Percentiles rank a stretch among this genome's conserved stretches.
phyloP scores from a whole-genome alignment of 2,888 invertebrate genomes.

The Lacanobia oleracea region DNA sequence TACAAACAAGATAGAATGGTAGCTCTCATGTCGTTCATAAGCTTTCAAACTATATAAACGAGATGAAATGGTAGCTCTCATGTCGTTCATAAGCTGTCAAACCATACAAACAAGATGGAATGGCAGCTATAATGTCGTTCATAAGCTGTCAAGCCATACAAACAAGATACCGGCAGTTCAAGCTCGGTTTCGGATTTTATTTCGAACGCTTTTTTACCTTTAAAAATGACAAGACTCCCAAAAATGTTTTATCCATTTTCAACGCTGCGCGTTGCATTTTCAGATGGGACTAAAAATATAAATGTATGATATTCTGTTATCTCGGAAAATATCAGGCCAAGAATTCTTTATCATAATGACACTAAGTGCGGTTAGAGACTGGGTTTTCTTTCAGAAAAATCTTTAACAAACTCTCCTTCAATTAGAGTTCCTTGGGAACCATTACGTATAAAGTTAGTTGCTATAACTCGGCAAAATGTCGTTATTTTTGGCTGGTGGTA shows the following conservation, averaged over 20 bases:
- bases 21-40: too few relatives aligned
- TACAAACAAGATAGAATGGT: too few relatives aligned
- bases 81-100: too few relatives aligned
- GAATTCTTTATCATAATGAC: background rate
- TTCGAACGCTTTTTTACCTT: background rate
- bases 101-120: too few relatives aligned
- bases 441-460: constrained; percentile 43
- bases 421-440: constrained; percentile 22
- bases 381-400: constrained; percentile 29
- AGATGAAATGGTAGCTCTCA: too few relatives aligned
- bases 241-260: background rate
- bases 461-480: constrained; percentile 16
- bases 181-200: too few relatives aligned
- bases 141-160: too few relatives aligned
- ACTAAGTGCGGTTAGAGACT: background rate
- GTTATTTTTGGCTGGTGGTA: too few relatives aligned
- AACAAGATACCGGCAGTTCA: too few relatives aligned
- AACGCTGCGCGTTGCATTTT: constrained; percentile 1
- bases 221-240: background rate
- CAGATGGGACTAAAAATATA: background rate
- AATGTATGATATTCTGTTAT: constrained; percentile 2
- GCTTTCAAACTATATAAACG: too few relatives aligned
- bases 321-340: background rate
- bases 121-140: too few relatives aligned
- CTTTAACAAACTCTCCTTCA: constrained; percentile 3